Evolutionary conservation across 2,888 invertebrate genomes (phyloP).

Genomic region (Tipula vernalis): DNA sequence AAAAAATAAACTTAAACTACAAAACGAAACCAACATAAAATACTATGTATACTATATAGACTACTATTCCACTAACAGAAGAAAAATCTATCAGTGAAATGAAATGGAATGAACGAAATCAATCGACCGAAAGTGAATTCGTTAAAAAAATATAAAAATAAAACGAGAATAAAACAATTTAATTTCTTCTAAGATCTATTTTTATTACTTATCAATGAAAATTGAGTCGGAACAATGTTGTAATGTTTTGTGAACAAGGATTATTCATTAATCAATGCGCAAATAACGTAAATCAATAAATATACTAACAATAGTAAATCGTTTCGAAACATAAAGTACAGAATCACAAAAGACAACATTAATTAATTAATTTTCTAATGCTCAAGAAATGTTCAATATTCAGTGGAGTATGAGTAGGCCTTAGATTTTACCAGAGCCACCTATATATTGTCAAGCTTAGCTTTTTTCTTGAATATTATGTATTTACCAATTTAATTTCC

Average conservation of each 20-base stretch:
- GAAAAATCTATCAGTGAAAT: neutral
- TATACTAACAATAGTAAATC: neutral
- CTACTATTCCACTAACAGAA: neutral
- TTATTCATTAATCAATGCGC: neutral
- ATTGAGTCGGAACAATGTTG: neutral
- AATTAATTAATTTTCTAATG: too few relatives aligned
- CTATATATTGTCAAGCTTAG: too few relatives aligned
- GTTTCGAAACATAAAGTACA: too few relatives aligned
- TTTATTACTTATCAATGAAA: neutral
- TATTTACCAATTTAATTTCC: too few relatives aligned
- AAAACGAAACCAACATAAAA: neutral
- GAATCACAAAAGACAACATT: too few relatives aligned
- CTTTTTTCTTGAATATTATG: too few relatives aligned
- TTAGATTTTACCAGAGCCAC: too few relatives aligned
- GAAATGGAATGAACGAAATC: neutral
- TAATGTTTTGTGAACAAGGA: neutral
- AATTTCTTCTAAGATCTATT: neutral
- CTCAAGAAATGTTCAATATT: too few relatives aligned
- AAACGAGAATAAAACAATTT: neutral
- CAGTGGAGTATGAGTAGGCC: too few relatives aligned
- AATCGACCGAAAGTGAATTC: neutral
- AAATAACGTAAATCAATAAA: neutral
- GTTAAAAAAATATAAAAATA: neutral
- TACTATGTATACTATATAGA: neutral
- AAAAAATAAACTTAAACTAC: neutral